Base-by-base conservation (phyloP, 2,113 vertebrate genomes). In the Mustela nigripes region DNA sequence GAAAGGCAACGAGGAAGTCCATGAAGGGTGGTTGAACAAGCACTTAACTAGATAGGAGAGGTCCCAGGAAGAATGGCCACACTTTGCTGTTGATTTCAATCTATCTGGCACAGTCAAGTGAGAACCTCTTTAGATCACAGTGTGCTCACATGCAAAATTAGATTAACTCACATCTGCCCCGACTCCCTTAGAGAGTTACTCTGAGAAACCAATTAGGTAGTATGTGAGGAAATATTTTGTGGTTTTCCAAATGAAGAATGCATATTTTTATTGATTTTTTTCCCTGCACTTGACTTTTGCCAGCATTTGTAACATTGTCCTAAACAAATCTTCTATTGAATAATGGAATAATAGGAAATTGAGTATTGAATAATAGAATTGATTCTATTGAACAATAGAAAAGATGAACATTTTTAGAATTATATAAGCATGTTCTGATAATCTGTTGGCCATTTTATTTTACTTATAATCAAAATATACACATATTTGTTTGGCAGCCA, bases 351-450 rank as follows among this genome's bases (percentile, higher is more conserved):
- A 78, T 48, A 78, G 42, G 15, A 45, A 78, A 18, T 48, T 48
- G 45, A 78, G 26, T 86, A 60, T 18, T 56, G 67, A 92, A 96
- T 33, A 97, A 50, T 8, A 84, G 39, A 53, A 78, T 10, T 10
- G 42, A 48, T 14, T 89, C 18, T 91, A 48, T 18, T 56, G 78
- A 92, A 97, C 45, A 97, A 50, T 5, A 76, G 31, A 95, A 94
- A 74, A 36, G 21, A 82, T 9, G 58, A 79, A 36, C 1, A 56
- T 50, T 84, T 94, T 94, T 45, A 94, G 53, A 96, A 63, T 21
- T 71, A 2, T 11, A 42, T 81, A 2, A 62, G 42, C 11, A 5
- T 74, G 26, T 48, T 80, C 33, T 28, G 62, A 45, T 73, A 71
- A 65, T 58, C 28, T 92, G 39, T 62, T 84, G 26, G 21, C 31